Evolutionary conservation across 1,140 invertebrate genomes (phyloP).

Genomic region (Aethina tumida): DNA sequence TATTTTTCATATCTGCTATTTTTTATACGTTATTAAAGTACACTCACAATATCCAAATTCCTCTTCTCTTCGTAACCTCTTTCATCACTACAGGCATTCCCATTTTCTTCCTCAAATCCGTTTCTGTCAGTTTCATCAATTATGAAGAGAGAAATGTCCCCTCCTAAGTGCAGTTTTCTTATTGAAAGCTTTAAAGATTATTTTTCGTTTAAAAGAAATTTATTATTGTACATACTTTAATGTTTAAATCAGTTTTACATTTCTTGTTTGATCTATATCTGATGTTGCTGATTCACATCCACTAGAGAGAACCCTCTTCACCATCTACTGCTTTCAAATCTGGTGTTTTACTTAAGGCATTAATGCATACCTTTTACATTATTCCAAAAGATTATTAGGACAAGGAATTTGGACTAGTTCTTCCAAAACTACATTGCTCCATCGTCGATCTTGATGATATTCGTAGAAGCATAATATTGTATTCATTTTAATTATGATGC

Average conservation of each 20-base stretch:
- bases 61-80: constrained; percentile 45
- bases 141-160: no score
- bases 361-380: constrained; percentile 27
- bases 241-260: constrained; percentile 34
- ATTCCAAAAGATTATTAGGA: constrained; percentile 25
- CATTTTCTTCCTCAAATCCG: constrained; percentile 38
- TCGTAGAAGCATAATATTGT: no score
- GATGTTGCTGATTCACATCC: constrained; percentile 64
- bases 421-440: constrained; percentile 27
- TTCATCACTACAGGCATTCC: constrained; percentile 46
- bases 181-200: constrained; percentile 35
- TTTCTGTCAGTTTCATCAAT: no score
- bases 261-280: constrained; percentile 23
- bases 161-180: constrained; percentile 14
- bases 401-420: constrained; percentile 23
- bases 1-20: no score
- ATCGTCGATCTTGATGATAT: constrained; percentile 14
- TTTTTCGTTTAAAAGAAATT: constrained; percentile 24
- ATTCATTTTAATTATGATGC: no score
- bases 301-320: constrained; percentile 67
- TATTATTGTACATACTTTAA: constrained; percentile 27
- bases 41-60: constrained; percentile 28
- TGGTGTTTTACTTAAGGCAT: constrained; percentile 18
- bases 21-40: constrained; percentile 23
- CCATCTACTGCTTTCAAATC: constrained; percentile 38